Conservation (phyloP, 2,888 invertebrate species). For the Sarcophaga rosellei region DNA sequence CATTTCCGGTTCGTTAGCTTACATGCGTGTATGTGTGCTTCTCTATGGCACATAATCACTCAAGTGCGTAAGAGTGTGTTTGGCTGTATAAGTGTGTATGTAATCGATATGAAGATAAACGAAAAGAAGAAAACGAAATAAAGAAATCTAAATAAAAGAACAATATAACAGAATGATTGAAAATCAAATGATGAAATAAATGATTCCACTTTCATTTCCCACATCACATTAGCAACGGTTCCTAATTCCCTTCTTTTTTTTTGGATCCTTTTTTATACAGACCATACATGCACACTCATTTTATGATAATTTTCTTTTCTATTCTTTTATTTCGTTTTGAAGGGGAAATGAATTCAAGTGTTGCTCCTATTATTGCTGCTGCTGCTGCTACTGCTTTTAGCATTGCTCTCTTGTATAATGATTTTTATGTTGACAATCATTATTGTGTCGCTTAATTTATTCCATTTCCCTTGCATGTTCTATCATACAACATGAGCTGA, state of each 20-base stretch:
- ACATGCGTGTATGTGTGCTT: constrained; percentile 11
- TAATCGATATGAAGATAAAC: constrained; percentile 23
- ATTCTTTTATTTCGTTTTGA: constrained; percentile 6
- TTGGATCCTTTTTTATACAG: too few species aligned
- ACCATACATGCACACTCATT: too few species aligned
- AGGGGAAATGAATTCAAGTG: neutral
- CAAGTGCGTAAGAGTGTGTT: neutral
- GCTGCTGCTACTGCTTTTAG: neutral
- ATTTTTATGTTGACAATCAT: constrained; percentile 46
- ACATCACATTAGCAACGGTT: neutral
- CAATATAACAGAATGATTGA: constrained; percentile 14
- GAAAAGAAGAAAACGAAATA: constrained; percentile 7
- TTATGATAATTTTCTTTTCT: neutral
- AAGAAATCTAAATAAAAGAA: constrained; percentile 52
- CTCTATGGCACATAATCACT: neutral
- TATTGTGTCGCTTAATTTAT: constrained; percentile 58
- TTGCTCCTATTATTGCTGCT: neutral
- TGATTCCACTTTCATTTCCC: constrained; percentile 26
- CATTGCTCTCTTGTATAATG: neutral
- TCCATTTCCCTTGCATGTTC: constrained; percentile 35
- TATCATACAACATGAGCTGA: constrained; percentile 54
- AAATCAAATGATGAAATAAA: constrained; percentile 57
- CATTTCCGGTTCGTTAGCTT: constrained; percentile 77
- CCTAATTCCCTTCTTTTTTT: neutral
- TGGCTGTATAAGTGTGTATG: neutral